These are phyloP conservation scores for Drosophila tropicalis DNA, from an alignment of 1,140 invertebrate genomes.

Conservation along the genomic window DNA sequence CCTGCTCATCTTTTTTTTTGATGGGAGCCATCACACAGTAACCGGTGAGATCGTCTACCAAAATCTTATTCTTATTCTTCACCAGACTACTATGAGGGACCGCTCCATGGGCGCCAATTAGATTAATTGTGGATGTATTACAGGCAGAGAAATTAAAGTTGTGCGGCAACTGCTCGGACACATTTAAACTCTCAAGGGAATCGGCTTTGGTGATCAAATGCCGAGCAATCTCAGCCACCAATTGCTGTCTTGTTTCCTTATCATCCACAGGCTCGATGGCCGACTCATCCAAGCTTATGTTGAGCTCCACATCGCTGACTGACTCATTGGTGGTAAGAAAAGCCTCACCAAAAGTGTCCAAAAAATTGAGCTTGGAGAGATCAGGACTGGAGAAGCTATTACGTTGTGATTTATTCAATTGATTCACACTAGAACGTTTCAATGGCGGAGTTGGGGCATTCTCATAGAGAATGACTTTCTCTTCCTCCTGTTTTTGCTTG, in stretches of 20 bases:
- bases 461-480: constrained; percentile 45
- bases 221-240: constrained; percentile 46
- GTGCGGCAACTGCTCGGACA: constrained; percentile 72
- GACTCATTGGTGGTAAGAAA: constrained; percentile 37
- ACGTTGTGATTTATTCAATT: constrained; percentile 60
- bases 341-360: constrained; percentile 67
- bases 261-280: constrained; percentile 47
- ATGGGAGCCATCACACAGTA: constrained; percentile 83
- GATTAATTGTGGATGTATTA: constrained; percentile 77
- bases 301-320: constrained; percentile 46
- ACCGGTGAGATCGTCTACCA: constrained; percentile 74
- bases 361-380: constrained; percentile 71
- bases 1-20: constrained; percentile 39
- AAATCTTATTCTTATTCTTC: constrained; percentile 60
- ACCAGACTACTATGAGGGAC: constrained; percentile 33
- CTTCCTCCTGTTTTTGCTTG: constrained; percentile 53
- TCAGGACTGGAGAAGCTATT: constrained; percentile 82
- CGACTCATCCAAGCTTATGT: constrained; percentile 71
- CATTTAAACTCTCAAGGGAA: constrained; percentile 70
- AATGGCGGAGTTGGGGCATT: constrained; percentile 55
- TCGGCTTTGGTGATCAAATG: constrained; percentile 47
- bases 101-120: constrained; percentile 75
- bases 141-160: constrained; percentile 81
- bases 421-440: constrained; percentile 22
- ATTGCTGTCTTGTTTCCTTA: constrained; percentile 5